Evolutionary conservation across 2,113 vertebrate species (phyloP).

Genomic region (Illadopsis cleaveri): DNA sequence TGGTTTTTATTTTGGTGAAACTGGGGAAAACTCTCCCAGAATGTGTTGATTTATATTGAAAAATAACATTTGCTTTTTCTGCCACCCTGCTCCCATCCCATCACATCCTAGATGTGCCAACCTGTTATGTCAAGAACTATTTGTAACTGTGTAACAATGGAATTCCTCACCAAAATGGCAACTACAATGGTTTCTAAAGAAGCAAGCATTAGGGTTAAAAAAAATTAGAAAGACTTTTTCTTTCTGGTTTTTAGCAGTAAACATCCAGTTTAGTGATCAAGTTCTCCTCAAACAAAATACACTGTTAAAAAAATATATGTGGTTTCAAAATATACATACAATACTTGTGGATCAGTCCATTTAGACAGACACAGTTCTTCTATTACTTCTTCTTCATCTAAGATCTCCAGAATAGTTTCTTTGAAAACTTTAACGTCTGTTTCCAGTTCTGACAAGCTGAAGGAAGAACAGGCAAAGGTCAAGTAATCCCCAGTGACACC

Average conservation of each 20-base stretch:
- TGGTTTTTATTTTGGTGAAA: not conserved
- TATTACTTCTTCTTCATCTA: constrained; percentile 94
- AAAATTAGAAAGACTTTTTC: not conserved
- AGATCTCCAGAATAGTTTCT: constrained; percentile 90
- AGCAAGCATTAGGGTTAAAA: not conserved
- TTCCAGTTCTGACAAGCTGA: constrained; percentile 94
- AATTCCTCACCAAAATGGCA: not conserved
- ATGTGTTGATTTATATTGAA: not conserved
- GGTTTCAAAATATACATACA: constrained; percentile 79
- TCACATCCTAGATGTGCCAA: not conserved
- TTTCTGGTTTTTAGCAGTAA: not conserved
- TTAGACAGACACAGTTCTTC: constrained; percentile 95
- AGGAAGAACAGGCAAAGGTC: constrained; percentile 29
- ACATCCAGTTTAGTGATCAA: not conserved
- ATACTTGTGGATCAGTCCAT: constrained; percentile 87
- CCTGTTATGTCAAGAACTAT: not conserved
- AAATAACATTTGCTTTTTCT: not conserved
- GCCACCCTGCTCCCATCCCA: not conserved
- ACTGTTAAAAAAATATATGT: not conserved
- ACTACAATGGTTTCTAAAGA: not conserved
- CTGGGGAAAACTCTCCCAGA: not conserved
- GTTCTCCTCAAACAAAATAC: not conserved
- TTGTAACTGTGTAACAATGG: not conserved
- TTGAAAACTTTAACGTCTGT: constrained; percentile 96
- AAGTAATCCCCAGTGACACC: not conserved